Conservation (phyloP, 2,113 vertebrate genomes). For the Leptobrachium ailaonicum region DNA sequence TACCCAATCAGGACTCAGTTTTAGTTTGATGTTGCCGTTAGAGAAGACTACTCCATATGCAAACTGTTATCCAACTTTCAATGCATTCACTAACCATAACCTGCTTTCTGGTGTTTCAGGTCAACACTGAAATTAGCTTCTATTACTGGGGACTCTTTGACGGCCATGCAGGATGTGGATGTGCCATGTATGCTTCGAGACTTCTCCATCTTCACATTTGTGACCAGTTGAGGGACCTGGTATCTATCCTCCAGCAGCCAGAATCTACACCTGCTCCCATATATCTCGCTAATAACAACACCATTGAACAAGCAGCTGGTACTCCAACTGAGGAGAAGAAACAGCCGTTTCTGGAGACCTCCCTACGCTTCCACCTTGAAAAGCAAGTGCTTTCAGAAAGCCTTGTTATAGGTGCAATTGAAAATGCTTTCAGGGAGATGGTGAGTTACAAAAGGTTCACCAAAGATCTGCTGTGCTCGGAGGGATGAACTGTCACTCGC, state of each 20-base stretch:
- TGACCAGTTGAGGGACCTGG: conserved; percentile 85
- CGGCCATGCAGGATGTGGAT: conserved; percentile 88
- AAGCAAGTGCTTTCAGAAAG: conserved; percentile 87
- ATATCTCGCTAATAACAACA: conserved; percentile 69
- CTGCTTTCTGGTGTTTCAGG: conserved; percentile 58
- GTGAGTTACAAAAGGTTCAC: conserved; percentile 65
- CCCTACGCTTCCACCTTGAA: conserved; percentile 85
- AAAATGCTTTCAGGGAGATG: conserved; percentile 93
- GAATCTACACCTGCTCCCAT: conserved; percentile 68
- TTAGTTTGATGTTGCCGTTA: no score
- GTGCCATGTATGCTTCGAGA: conserved; percentile 86
- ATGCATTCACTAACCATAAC: no score
- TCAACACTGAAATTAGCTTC: conserved; percentile 77
- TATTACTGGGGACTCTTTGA: conserved; percentile 94
- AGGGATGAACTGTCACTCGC: no score
- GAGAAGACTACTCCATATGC: no score
- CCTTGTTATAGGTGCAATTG: conserved; percentile 91
- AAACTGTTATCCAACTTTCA: no score
- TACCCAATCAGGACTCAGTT: no score
- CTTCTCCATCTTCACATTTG: conserved; percentile 85
- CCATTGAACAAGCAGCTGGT: conserved; percentile 54
- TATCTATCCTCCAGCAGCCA: conserved; percentile 83
- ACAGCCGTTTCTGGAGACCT: conserved; percentile 63
- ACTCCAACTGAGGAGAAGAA: conserved; percentile 58
- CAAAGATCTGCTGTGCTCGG: no score